Base-by-base conservation (phyloP, 2,888 invertebrate genomes). In the Podotricha telesiphe region DNA sequence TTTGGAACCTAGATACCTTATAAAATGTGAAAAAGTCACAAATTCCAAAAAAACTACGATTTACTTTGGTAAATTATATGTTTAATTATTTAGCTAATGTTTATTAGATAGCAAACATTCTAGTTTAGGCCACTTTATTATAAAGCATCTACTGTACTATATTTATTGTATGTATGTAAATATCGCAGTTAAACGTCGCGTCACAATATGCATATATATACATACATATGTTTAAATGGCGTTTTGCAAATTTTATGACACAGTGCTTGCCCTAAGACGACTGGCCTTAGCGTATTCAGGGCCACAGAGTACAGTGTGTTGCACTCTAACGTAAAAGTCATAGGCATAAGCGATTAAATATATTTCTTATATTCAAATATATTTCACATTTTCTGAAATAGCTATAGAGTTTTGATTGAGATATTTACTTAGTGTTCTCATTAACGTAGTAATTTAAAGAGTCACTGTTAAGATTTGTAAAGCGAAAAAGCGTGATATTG, bases 261-360 rank as follows among this genome's bases (percentile, higher is more conserved):
- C 76, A 77, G 77, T 76, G 77, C 75, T 76, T 76, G 79, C 78
- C 76, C 80, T 80, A 82, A 85, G 83, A 86, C 84, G 80, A 85
- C 74, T 85, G 88, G 83, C 88, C 86, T 86, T 82, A 82, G 81
- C 80, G 78, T 82, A 85, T 86, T 87, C 88, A 89, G 79, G 88
- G 88, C 82, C 87, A 79, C 68, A 71, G 74, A 73, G 59, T 75
- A 69, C 81, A 83, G 87, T 83, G 75, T 88, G 84, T 85, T 88
- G 88, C 88, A 86, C 88, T 84, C 77, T 68, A 67, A 64, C 78
- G 70, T 56, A 3, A 64, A 72, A 74, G 63, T 42, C 42, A 80
- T 50, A 65, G 73, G 81, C 73, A 74, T 42, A 1, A 77, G 79
- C 78, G 78, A 53, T 10, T 66, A 34, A 11, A 13, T 65, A 20